Conservation (phyloP, 37 sponge, comb jelly and placozoan species). For the Geodia barretti region DNA sequence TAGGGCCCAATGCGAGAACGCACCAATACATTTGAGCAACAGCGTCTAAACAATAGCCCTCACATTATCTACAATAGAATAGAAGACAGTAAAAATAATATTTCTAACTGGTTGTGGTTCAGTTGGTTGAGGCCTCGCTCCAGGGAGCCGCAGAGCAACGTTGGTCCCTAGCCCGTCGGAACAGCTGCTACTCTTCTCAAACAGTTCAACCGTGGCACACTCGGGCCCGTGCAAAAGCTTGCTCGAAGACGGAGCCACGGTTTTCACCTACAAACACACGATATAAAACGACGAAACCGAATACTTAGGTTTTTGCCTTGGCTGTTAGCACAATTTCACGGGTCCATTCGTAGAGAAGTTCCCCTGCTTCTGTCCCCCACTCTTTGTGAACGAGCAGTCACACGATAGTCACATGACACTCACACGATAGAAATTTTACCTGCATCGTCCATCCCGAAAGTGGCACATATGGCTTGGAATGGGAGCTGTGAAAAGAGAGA, state of each 20-base stretch:
- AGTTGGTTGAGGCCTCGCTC: not conserved
- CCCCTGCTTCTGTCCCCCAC: not conserved
- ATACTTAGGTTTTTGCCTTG: not conserved
- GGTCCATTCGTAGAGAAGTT: slow-evolving; percentile 5
- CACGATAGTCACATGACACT: not conserved
- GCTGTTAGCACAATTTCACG: not conserved
- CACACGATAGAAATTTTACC: not conserved
- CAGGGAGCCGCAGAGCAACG: not conserved
- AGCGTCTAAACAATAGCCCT: no score
- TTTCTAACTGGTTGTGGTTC: no score
- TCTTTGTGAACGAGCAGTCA: not conserved
- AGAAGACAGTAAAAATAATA: no score
- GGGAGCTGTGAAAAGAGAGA: slow-evolving; percentile 31
- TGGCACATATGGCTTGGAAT: slow-evolving; percentile 44
- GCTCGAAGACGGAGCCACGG: not conserved
- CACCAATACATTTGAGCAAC: no score
- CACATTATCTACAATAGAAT: no score
- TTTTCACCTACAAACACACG: not conserved
- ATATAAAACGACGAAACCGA: not conserved
- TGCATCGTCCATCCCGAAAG: not conserved
- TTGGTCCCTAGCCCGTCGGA: not conserved
- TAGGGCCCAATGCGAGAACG: no score
- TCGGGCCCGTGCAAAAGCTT: not conserved
- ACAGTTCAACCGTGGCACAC: not conserved
- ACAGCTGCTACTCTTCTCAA: not conserved